Conservation (phyloP, 2,113 vertebrate genomes). For the Diadophis punctatus region DNA sequence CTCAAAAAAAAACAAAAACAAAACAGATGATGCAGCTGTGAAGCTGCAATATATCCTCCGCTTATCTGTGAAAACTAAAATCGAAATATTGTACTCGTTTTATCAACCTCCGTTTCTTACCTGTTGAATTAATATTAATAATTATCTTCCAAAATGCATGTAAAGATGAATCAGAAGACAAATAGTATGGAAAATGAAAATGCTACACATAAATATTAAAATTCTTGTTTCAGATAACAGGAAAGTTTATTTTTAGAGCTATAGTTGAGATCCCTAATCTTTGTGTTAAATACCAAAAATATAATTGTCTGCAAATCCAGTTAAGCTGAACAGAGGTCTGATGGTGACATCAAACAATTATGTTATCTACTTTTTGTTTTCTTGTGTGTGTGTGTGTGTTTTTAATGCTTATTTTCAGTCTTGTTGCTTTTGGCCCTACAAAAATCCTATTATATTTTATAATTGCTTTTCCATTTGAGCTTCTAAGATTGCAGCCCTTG, state of each 20-base stretch:
- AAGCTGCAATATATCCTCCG: not conserved
- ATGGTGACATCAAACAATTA: not conserved
- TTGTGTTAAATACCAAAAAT: not conserved
- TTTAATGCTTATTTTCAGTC: constrained; percentile 17
- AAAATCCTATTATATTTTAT: rapidly evolving
- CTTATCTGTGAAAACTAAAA: not conserved
- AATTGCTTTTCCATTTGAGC: not conserved
- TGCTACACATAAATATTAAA: not conserved
- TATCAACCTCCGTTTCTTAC: not conserved
- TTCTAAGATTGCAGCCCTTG: not conserved
- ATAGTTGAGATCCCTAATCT: not conserved
- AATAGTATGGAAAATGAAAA: not conserved
- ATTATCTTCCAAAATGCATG: not conserved
- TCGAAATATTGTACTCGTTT: not conserved
- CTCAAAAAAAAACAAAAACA: not conserved
- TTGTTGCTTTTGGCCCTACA: constrained; percentile 22
- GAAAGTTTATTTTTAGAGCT: not conserved
- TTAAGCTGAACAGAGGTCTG: not conserved
- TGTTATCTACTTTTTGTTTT: not conserved
- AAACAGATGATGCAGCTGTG: not conserved
- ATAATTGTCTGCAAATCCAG: not conserved
- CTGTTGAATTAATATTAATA: not conserved
- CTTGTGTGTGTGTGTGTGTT: too few relatives aligned
- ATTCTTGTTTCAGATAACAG: not conserved
- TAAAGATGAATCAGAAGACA: not conserved